A percentile compares a stretch with the other conserved stretches of the same genome.
Evolutionary conservation across 2,113 vertebrate species (phyloP).

Genomic region (Oryzias woworae): DNA sequence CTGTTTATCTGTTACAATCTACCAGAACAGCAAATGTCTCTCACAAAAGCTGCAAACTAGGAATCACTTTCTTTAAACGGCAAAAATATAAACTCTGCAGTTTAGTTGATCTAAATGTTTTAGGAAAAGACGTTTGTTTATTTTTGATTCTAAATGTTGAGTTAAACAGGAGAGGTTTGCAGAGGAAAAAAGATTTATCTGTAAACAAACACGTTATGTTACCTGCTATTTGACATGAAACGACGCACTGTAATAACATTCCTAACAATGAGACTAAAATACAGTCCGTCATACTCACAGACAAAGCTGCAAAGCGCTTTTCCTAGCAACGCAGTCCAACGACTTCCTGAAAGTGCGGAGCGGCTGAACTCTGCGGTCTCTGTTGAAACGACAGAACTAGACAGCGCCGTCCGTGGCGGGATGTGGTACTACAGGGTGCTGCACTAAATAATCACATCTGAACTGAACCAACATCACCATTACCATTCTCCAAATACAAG

Average conservation of each 20-base stretch:
- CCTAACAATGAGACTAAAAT: background rate
- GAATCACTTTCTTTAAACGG: too few relatives aligned
- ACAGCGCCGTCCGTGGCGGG: conserved; percentile 14
- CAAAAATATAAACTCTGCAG: too few relatives aligned
- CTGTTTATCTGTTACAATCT: too few relatives aligned
- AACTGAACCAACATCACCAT: background rate
- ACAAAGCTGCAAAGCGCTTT: background rate
- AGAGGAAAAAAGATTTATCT: too few relatives aligned
- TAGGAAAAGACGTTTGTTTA: too few relatives aligned
- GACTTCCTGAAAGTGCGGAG: conserved; percentile 50
- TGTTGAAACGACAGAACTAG: background rate
- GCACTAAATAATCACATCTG: too few relatives aligned
- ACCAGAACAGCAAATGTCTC: too few relatives aligned
- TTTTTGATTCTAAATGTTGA: too few relatives aligned
- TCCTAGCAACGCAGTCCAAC: too few relatives aligned
- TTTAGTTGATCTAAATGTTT: too few relatives aligned
- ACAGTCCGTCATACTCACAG: background rate
- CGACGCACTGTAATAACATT: background rate
- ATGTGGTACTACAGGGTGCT: background rate
- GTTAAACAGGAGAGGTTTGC: too few relatives aligned
- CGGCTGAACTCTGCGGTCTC: conserved; percentile 24
- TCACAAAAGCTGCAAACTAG: too few relatives aligned
- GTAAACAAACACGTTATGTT: background rate
- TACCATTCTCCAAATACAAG: background rate
- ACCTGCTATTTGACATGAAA: background rate